Evolutionary conservation across 2,888 invertebrate species (phyloP).

Genomic region (Shargacucullia verbasci): DNA sequence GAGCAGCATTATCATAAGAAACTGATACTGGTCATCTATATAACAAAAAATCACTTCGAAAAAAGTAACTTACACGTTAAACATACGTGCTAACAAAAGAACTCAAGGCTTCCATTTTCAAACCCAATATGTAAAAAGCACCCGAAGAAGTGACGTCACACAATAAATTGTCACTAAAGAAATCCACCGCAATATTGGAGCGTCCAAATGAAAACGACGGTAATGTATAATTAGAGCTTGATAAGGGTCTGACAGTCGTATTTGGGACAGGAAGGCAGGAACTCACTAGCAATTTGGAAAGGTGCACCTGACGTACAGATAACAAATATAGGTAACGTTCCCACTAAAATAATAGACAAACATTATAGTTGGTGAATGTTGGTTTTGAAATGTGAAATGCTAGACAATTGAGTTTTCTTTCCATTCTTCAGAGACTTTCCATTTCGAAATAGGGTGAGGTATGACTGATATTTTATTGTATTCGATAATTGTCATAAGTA

Average conservation of each 20-base stretch:
- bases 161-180: constrained; percentile 67
- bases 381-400: constrained; percentile 27
- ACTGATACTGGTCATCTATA: too few species aligned
- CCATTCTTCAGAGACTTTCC: too few species aligned
- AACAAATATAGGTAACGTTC: constrained; percentile 57
- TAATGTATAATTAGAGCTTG: constrained; percentile 87
- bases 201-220: constrained; percentile 81
- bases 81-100: background rate
- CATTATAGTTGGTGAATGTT: constrained; percentile 30
- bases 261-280: constrained; percentile 79
- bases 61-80: too few species aligned
- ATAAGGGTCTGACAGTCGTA: constrained; percentile 87
- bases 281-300: constrained; percentile 74
- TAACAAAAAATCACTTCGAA: too few species aligned
- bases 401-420: background rate
- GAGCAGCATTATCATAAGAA: too few species aligned
- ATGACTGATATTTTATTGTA: too few species aligned
- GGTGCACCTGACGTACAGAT: constrained; percentile 76
- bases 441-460: too few species aligned
- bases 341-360: constrained; percentile 52
- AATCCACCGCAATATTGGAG: constrained; percentile 69
- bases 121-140: constrained; percentile 32
- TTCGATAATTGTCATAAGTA: too few species aligned
- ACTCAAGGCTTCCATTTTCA: constrained; percentile 15
- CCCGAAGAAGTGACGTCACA: constrained; percentile 40